Evolutionary conservation across 2,113 vertebrate genomes (phyloP), one percentile per base, ranked within the genome.

Genomic region (Trogon melanurus): DNA sequence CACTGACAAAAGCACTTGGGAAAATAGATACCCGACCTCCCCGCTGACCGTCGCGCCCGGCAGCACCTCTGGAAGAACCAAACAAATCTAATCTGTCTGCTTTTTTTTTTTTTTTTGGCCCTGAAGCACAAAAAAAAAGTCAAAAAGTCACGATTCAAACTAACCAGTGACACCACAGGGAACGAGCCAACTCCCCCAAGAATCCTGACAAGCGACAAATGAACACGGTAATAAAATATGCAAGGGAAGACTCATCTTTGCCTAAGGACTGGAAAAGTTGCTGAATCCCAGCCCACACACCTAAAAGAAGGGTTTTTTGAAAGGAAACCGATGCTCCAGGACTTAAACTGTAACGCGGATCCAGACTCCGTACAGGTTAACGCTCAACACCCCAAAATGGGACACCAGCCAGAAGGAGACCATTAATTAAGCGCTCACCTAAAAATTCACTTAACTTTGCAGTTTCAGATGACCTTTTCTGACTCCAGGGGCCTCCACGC

Each of bases 201-300:
- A 96, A 94, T 89, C 96, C 83, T 96, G 97, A 95, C 96, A 88
- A 93, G 92, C 71, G 85, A 25, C 9, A 91, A 96, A 91, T 61
- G 93, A 97, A 38, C 36, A 20, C 2, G 54, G 95, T 89, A 41
- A 94, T 90, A 81, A 97, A 94, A 96, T 89, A 96, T 89, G 87
- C 93, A 89, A 85, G 84, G 87, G 4, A 96, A 96, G 84, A 91
- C 71, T 95, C 95, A 83, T 89, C 94, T 86, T 96, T 88, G 89
- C 88, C 96, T 94, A 21, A 53, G 91, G 79, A 95, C 58, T 89
- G 88, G 67, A 71, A 96, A 53, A 95, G 76, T 85, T 91, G 84
- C 93, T 85, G 95, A 95, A 23, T 90, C 16, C 74, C 74, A 85
- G 54, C 83, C 95, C 50, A 96, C 89, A 92, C 70, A 79, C 15